phyloP scores from a whole-genome alignment of 2,113 vertebrate species.

The Struthidea cinerea region DNA sequence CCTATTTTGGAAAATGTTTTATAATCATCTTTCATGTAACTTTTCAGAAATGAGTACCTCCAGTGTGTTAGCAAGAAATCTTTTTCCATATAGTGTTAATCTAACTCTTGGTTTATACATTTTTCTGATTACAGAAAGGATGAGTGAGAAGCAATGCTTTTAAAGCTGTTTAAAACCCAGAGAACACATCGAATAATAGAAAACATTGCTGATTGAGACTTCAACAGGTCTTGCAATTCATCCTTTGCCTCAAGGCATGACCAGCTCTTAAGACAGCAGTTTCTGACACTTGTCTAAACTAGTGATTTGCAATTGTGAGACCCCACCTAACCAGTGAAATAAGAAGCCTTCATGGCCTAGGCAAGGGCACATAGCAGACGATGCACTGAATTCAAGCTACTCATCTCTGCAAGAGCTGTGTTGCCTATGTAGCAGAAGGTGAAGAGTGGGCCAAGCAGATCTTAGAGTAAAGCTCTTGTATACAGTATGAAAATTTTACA shows the following conservation, averaged over 20 bases:
- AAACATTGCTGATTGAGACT: neutral
- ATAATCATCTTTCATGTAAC: neutral
- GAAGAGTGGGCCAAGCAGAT: neutral
- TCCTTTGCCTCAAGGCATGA: neutral
- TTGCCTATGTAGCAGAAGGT: neutral
- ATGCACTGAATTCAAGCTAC: neutral
- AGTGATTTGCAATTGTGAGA: neutral
- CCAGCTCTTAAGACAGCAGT: neutral
- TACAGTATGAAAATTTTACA: neutral
- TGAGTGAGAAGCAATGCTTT: neutral
- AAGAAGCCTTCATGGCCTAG: neutral
- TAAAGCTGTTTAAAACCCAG: neutral
- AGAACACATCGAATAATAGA: neutral
- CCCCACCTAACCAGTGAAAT: neutral
- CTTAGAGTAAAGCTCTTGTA: neutral
- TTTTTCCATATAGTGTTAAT: neutral
- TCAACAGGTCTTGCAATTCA: neutral
- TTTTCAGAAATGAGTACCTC: neutral
- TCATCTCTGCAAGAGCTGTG: neutral
- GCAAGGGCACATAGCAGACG: rapidly evolving
- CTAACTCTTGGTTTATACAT: neutral
- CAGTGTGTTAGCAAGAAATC: neutral
- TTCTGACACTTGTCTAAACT: neutral
- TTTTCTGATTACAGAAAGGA: neutral
- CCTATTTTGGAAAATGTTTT: neutral